Evolutionary conservation across 2,797 vertebrate species (phyloP).

Genomic region (Typhlichthys subterraneus): DNA sequence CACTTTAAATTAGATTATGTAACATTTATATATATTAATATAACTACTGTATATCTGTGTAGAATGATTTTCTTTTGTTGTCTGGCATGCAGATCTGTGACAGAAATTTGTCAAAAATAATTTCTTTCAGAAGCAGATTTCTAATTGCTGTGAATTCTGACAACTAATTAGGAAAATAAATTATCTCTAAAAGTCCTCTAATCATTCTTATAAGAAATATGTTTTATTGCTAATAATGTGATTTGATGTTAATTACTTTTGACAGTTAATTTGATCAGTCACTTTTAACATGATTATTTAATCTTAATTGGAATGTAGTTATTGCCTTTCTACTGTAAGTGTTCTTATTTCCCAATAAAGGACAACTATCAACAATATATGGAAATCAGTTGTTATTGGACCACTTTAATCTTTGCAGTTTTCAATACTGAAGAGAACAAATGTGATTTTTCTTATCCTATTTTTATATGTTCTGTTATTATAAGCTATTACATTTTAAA

Average conservation of each 20-base stretch:
- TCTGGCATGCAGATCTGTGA: slow-evolving; percentile 21
- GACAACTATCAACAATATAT: slow-evolving; percentile 11
- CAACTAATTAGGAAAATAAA: slow-evolving; percentile 2
- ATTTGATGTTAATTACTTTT: slow-evolving; percentile 35
- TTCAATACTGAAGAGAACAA: slow-evolving; percentile 8
- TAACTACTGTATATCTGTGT: background rate
- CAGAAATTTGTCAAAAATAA: slow-evolving; percentile 27
- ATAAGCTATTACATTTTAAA: no score
- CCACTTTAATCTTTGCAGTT: background rate
- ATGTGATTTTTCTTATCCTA: no score
- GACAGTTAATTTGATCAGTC: slow-evolving; percentile 36
- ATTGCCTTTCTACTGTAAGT: background rate
- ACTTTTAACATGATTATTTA: slow-evolving; percentile 22
- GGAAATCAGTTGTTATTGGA: background rate
- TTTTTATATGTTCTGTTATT: no score
- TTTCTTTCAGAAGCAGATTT: slow-evolving; percentile 41
- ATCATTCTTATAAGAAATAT: slow-evolving; percentile 21
- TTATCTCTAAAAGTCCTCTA: slow-evolving; percentile 5
- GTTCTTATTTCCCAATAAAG: slow-evolving; percentile 42
- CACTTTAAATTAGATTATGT: no score
- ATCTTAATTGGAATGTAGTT: background rate
- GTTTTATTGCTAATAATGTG: slow-evolving; percentile 25
- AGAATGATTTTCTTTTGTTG: slow-evolving; percentile 2
- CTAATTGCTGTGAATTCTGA: slow-evolving; percentile 31
- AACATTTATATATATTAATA: background rate